These are phyloP conservation scores for Vidua macroura DNA, from an alignment of 2,113 vertebrate species.

Conservation along the genomic window DNA sequence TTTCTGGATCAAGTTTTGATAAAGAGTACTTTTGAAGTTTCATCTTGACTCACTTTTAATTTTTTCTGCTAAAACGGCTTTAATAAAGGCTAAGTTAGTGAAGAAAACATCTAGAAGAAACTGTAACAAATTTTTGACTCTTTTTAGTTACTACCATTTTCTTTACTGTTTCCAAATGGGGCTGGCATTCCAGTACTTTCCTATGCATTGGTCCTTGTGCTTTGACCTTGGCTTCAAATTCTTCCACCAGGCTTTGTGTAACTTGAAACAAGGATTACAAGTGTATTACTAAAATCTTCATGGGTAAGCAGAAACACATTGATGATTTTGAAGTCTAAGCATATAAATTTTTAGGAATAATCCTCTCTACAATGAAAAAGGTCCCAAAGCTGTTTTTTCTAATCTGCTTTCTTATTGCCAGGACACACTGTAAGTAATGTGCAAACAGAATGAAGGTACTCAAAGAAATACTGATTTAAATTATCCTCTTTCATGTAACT, in stretches of 20 bases:
- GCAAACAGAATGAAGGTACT: not conserved
- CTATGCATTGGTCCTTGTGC: not conserved
- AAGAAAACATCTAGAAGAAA: not conserved
- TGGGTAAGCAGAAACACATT: not conserved
- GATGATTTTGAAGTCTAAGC: not conserved
- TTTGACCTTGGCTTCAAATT: not conserved
- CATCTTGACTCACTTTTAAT: not conserved
- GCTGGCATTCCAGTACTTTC: not conserved
- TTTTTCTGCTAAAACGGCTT: not conserved
- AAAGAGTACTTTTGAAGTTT: not conserved
- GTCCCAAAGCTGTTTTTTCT: not conserved
- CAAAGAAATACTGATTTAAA: not conserved
- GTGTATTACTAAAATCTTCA: not conserved
- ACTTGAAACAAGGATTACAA: not conserved
- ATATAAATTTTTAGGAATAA: not conserved
- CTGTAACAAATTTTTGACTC: not conserved
- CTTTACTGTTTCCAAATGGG: not conserved
- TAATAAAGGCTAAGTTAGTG: not conserved
- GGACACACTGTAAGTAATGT: not conserved
- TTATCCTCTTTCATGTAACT: not conserved
- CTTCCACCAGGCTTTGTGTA: not conserved
- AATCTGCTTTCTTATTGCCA: not conserved
- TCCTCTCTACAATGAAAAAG: not conserved
- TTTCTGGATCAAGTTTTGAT: not conserved
- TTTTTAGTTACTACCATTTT: not conserved